Conservation (phyloP, 1,140 invertebrate genomes). For the Nebria ingens region DNA sequence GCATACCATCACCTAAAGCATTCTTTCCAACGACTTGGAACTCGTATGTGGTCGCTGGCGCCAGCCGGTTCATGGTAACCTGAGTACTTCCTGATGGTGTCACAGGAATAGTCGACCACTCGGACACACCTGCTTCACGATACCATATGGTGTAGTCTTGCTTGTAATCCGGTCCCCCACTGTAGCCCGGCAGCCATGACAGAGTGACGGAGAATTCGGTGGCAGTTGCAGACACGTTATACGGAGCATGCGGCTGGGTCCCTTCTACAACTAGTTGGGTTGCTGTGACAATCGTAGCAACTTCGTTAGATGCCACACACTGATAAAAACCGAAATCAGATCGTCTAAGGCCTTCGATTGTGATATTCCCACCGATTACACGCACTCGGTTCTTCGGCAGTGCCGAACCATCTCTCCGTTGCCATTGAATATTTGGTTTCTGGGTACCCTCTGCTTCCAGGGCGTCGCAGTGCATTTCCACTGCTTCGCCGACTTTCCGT, state of each 20-base stretch:
- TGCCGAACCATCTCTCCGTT: constrained; percentile 66
- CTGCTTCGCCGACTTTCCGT: constrained; percentile 76
- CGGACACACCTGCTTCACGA: constrained; percentile 65
- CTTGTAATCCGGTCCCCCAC: constrained; percentile 86
- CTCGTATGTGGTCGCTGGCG: constrained; percentile 85
- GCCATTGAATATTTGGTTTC: constrained; percentile 81
- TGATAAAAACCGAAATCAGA: constrained; percentile 92
- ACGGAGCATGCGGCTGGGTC: constrained; percentile 91
- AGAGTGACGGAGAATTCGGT: constrained; percentile 83
- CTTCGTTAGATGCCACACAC: constrained; percentile 89
- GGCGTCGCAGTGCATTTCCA: constrained; percentile 88
- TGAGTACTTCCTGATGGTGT: constrained; percentile 79
- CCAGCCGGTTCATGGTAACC: constrained; percentile 83
- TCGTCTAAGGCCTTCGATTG: constrained; percentile 74
- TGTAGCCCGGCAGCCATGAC: constrained; percentile 88
- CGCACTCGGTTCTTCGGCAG: constrained; percentile 70
- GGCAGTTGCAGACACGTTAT: constrained; percentile 80
- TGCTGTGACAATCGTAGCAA: constrained; percentile 80
- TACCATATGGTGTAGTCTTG: constrained; percentile 93
- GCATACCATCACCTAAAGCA: constrained; percentile 85
- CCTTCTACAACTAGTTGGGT: constrained; percentile 90
- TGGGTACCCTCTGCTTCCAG: constrained; percentile 84
- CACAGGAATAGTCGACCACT: constrained; percentile 89
- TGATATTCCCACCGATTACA: constrained; percentile 77
- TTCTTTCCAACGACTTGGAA: constrained; percentile 95